Evolutionary conservation across 2,888 invertebrate species (phyloP), one percentile per base, ranked within the genome.

Genomic region (Trilocha varians): DNA sequence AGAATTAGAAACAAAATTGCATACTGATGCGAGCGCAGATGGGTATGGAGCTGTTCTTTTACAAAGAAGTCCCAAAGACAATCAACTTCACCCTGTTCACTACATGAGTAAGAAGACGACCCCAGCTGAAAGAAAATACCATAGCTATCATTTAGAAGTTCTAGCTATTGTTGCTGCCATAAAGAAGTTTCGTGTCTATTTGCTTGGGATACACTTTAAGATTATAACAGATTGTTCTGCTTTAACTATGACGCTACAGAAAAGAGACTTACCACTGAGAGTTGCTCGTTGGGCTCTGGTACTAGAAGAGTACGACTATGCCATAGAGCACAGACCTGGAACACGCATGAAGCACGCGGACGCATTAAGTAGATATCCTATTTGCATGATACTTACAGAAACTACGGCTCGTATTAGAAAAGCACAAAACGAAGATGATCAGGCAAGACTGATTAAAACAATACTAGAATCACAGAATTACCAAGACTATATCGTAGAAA

Each of bases 231-330:
- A 42, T n/a, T 42, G 42, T n/a, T 9, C 18, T 8, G 42, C 42
- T 8, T 40, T 57, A 1, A 41, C 44, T 1, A 49, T 44, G 45
- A 56, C 56, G 0, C 38, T 56, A 14, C 33, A 45, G n/a, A 60
- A 59, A 18, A 57, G 52, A 38, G 57, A 59, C n/a, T 42, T 63
- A 45, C 36, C 56, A 6, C 44, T 53, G 5, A 40, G 49, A 25
- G 57, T 59, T 4, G 55, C 56, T 16, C 43, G 57, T 1, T 58
- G 56, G 58, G 52, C 48, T 3, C 14, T 58, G 9, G 39, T 53
- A 0, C 41, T 58, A 1, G 46, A 55, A 36, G 53, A 56, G 13
- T 58, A 42, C 33, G 49, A 57, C 16, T 58, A 51, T 32, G 15
- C 32, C 8, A 50, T 13, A 40, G 57, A 56, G 40, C 56, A 59